Conservation (phyloP, 2,888 invertebrate species). For the Pyrocoelia pectoralis region DNA sequence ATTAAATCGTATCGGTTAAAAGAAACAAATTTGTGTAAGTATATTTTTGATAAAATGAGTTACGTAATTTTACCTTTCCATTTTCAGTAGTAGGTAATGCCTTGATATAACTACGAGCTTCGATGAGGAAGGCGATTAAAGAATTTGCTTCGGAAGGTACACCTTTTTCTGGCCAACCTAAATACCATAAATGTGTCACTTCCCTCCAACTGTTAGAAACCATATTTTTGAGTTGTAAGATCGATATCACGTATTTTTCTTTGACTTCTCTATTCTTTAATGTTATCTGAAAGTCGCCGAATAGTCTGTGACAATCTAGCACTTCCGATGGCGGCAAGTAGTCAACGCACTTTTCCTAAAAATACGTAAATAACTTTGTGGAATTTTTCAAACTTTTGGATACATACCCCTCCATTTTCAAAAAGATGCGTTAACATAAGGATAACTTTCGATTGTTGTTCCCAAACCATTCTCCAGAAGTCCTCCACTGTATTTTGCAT, state of each 20-base stretch:
- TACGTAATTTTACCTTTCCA: constrained; percentile 32
- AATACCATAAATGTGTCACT: constrained; percentile 91
- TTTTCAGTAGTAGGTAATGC: constrained; percentile 18
- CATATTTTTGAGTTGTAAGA: constrained; percentile 82
- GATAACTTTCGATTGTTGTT: constrained; percentile 87
- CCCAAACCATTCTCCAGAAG: constrained; percentile 98
- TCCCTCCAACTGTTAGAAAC: constrained; percentile 85
- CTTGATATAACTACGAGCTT: constrained; percentile 72
- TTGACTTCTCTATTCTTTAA: constrained; percentile 88
- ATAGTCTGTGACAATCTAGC: constrained; percentile 85
- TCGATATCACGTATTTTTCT: constrained; percentile 90
- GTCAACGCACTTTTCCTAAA: constrained; percentile 85
- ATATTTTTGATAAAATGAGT: too few relatives aligned
- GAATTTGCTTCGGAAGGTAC: constrained; percentile 85
- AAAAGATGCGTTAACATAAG: constrained; percentile 91
- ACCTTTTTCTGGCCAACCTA: constrained; percentile 88
- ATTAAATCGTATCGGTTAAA: too few relatives aligned
- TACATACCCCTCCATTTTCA: constrained; percentile 84
- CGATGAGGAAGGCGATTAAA: constrained; percentile 86
- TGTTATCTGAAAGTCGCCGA: constrained; percentile 88
- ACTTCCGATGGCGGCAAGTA: constrained; percentile 92
- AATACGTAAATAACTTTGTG: neutral
- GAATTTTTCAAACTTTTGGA: too few relatives aligned
- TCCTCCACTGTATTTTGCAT: constrained; percentile 83
- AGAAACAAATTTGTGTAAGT: too few relatives aligned